Evolutionary conservation across 2,113 vertebrate species (phyloP).

Genomic region (Mustela nigripes): DNA sequence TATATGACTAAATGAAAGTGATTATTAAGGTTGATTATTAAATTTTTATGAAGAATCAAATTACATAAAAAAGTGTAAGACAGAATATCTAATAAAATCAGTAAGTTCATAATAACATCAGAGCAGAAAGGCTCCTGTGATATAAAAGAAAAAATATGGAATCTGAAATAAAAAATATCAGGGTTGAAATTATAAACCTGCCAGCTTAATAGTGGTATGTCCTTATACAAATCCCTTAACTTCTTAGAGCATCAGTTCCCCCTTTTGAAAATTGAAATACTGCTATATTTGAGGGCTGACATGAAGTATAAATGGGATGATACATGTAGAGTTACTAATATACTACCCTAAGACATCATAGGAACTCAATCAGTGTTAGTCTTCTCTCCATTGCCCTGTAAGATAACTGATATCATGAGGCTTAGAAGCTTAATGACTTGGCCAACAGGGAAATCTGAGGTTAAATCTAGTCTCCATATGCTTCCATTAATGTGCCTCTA

Average conservation of each 20-base stretch:
- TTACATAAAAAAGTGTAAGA: not conserved
- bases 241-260: not conserved
- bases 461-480: not conserved
- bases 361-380: not conserved
- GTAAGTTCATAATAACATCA: not conserved
- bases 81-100: conserved; percentile 5
- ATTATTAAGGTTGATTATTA: conserved; percentile 26
- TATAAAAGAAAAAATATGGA: not conserved
- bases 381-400: not conserved
- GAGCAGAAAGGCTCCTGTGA: not conserved
- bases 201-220: not conserved
- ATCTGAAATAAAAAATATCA: not conserved
- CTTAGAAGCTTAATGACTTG: not conserved
- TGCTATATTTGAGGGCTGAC: not conserved
- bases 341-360: not conserved
- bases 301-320: not conserved
- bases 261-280: not conserved
- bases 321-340: not conserved
- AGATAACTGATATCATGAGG: not conserved
- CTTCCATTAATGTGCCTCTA: not conserved
- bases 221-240: not conserved
- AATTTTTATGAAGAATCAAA: conserved; percentile 52
- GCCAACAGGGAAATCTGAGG: not conserved
- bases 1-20: conserved; percentile 19
- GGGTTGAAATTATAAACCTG: not conserved